Evolutionary conservation across 2,888 invertebrate species (phyloP).

Genomic region (Rotaria macrura): DNA sequence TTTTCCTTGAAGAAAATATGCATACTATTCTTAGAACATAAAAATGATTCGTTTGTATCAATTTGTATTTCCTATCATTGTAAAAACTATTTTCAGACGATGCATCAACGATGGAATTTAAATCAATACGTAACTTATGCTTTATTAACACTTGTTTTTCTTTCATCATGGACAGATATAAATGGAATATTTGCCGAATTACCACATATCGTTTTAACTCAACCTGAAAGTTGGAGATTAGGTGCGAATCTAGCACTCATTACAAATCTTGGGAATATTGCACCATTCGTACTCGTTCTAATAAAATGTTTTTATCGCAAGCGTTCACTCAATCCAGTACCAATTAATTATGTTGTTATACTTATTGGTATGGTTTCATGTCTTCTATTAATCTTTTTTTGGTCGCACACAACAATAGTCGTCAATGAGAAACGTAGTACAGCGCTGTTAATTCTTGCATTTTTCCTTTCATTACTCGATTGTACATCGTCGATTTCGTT

Average conservation of each 20-base stretch:
- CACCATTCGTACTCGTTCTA: neutral
- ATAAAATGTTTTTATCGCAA: neutral
- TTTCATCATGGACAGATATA: constrained; percentile 18
- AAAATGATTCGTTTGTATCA: neutral
- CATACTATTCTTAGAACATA: no score
- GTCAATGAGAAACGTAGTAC: neutral
- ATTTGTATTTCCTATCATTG: neutral
- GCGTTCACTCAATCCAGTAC: neutral
- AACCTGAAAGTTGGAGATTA: constrained; percentile 18
- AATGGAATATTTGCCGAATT: constrained; percentile 6
- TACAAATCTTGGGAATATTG: constrained; percentile 13
- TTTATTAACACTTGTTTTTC: neutral
- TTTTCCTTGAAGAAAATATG: no score
- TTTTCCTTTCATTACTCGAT: constrained; percentile 10
- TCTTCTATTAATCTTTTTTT: neutral
- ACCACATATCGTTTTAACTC: constrained; percentile 5
- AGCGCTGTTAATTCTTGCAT: neutral
- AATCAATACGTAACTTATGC: neutral
- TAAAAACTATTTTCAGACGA: neutral
- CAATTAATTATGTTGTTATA: neutral
- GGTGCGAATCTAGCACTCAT: neutral
- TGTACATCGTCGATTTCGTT: neutral
- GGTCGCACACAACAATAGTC: neutral
- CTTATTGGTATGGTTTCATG: neutral
- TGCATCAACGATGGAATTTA: neutral